Base-by-base conservation (phyloP, 2,797 vertebrate species). In the Periophthalmus magnuspinnatus region DNA sequence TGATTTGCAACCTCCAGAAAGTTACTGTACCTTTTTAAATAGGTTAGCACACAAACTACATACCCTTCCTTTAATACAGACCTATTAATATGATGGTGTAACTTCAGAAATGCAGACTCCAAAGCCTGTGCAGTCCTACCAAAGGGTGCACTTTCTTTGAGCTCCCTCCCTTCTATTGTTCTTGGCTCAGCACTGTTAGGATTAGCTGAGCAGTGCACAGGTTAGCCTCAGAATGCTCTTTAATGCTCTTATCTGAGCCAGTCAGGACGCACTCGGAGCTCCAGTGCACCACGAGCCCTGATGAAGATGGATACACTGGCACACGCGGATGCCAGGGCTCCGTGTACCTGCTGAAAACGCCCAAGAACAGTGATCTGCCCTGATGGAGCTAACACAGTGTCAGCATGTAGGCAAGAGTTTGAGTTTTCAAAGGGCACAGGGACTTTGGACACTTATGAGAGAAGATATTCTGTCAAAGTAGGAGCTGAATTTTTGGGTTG, bases 181-280 rank as follows among this genome's bases (percentile, higher is more conserved):
- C 69, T 81, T 85, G 77, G 70, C 78, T 89, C 90, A 91, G 90
- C 91, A 89, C 22, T 84, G 68, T 65, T 47, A 76, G 84, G 90
- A 91, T 92, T 93, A 86, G 72, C 77, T 92, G 93, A 85, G 73
- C 78, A 63, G 47, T 59, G 41, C 81, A 72, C 84, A 85, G 84
- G 83, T 84, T 86, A 86, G 75, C 59, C 72, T 72, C 81, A 85
- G 84, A 90, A 91, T 90, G 75, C 73, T 74, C 34, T 58, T 13
- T 91, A 93, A 93, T 91, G 86, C 91, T 91, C 85, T 93, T 91
- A 91, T 78, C 74, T 74, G 73, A 69, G 70, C 79, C 73, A n/a
- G 74, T 76, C 73, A 59, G 77, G 85, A 78, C 78, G 65, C 62
- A 70, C 68, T 59, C 57, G 5, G 57, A 17, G 28, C 57, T 34